Conservation (phyloP, 1,140 invertebrate genomes). For the Aleiodes sp. region DNA sequence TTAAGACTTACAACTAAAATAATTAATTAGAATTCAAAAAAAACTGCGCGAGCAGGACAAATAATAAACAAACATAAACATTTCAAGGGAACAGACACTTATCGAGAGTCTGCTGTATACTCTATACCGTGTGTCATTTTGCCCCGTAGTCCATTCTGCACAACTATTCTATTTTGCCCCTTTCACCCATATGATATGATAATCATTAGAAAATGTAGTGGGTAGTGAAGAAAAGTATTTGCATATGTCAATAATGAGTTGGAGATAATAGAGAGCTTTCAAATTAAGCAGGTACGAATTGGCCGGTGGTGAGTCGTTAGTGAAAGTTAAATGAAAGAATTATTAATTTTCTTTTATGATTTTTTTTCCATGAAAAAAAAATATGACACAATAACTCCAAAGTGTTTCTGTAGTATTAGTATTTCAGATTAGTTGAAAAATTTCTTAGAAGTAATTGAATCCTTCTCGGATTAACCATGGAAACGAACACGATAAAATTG, state of each 20-base stretch:
- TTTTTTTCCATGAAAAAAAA: not conserved
- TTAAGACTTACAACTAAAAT: too few species aligned
- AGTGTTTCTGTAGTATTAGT: too few species aligned
- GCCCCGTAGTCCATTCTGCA: too few species aligned
- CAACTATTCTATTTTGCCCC: too few species aligned
- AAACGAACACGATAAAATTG: not conserved
- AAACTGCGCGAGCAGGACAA: too few species aligned
- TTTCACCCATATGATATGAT: not conserved
- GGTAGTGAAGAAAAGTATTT: not conserved
- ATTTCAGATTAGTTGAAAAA: too few species aligned
- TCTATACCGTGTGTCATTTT: too few species aligned
- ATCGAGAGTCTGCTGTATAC: too few species aligned
- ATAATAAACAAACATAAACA: too few species aligned
- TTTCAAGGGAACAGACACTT: too few species aligned
- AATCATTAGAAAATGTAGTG: constrained; percentile 3
- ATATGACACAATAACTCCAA: not conserved
- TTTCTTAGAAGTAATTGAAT: too few species aligned
- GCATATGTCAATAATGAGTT: constrained; percentile 19
- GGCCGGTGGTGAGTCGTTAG: constrained; percentile 23
- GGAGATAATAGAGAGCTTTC: constrained; percentile 17
- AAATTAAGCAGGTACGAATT: not conserved
- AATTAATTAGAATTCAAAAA: too few species aligned
- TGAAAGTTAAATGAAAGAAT: not conserved
- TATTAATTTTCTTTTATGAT: not conserved
- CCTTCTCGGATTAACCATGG: not conserved